Base-by-base conservation (phyloP, 2,113 vertebrate species). In the Sula dactylatra region DNA sequence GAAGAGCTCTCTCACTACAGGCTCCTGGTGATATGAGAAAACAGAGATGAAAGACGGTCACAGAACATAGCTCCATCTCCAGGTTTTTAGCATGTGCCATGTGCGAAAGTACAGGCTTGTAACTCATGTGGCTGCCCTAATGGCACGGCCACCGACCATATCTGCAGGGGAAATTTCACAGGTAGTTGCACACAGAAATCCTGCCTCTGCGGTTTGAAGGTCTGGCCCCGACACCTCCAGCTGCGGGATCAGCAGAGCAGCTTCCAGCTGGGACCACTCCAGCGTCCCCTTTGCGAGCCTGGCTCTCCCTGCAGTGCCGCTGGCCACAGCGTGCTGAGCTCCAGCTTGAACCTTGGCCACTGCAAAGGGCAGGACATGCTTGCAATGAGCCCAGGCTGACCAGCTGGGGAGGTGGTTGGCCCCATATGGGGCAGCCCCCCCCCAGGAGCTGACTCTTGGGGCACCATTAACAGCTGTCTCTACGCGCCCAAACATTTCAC, bases 141-240 rank as follows among this genome's bases (percentile, higher is more conserved):
- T 1, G 7, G 24, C 56, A 71, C 0, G 3, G 31, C 36, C 49
- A 40, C 55, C 4, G 3, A 22, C 0, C 4, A 5, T 13, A 59
- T 14, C 50, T 38, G 55, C 69, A 27, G 13, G 19, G 45, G 47
- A n/a, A 22, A 21, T 20, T 52, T 25, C 79, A 55, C 38, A 13
- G 9, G 65, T 0, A 4, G n/a, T 1, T 32, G 50, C 0, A 1
- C 55, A 25, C 82, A 82, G 44, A 54, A 86, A 72, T 29, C n/a
- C 40, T 12, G 5, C 72, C 54, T 56, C 34, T 22, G 49, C 2
- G 0, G 45, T 69, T 56, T 7, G 6, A 31, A 58, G 56, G 17
- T 50, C 64, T 59, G 50, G 34, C 56, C 55, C 58, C 1, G 17
- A 20, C 17, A 56, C 61, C 42, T 58, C 67, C 73, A 74, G 73